phyloP scores from a whole-genome alignment of 2,888 invertebrate genomes.

The Tetragonisca angustula region DNA sequence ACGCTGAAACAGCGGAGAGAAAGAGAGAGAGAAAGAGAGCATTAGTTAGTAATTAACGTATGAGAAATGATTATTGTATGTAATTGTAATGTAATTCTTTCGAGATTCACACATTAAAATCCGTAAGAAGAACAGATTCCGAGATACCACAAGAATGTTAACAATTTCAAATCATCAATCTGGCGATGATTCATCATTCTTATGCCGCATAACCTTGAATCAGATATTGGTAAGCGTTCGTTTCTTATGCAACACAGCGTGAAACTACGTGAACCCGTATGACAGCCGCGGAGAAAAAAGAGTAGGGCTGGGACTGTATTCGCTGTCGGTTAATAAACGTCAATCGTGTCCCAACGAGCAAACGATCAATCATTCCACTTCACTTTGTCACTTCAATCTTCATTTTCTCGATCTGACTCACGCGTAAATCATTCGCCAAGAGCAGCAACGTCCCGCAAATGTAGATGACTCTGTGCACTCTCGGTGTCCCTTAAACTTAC shows the following conservation, averaged over 20 bases:
- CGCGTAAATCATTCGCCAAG: neutral
- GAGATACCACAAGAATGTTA: neutral
- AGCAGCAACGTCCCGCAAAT: neutral
- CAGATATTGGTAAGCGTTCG: constrained; percentile 30
- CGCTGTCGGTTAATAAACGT: neutral
- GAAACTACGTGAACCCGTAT: constrained; percentile 1
- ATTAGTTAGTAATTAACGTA: neutral
- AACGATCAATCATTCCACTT: constrained; percentile 4
- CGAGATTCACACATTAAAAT: neutral
- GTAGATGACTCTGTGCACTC: neutral
- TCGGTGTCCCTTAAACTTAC: neutral
- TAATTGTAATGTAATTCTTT: neutral
- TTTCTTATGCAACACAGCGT: constrained; percentile 22
- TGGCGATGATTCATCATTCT: constrained; percentile 42
- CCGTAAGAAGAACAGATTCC: neutral
- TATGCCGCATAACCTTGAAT: constrained; percentile 33
- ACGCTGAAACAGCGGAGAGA: constrained; percentile 64
- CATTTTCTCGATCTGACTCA: neutral
- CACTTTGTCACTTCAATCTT: neutral
- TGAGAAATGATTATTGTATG: too few species aligned
- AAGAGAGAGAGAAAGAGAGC: too few species aligned
- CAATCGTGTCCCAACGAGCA: neutral
- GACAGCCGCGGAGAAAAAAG: neutral
- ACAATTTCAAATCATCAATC: constrained; percentile 4
- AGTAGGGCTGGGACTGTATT: neutral